Percentiles rank a stretch among this genome's conserved stretches.
These are phyloP conservation scores for Xiphorhynchus elegans DNA, from an alignment of 2,113 vertebrate genomes.

Conservation along the genomic window DNA sequence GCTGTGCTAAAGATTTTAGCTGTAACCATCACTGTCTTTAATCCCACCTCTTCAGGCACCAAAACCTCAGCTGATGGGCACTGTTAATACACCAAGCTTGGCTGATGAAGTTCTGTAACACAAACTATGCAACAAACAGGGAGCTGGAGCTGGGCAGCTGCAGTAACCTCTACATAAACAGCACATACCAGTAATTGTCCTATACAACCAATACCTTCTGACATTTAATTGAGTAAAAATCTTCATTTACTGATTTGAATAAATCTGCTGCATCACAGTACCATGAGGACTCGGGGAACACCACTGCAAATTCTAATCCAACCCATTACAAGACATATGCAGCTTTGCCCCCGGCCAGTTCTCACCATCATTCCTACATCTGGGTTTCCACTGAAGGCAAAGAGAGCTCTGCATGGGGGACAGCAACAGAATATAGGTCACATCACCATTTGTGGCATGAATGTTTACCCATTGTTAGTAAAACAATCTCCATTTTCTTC, in stretches of 20 bases:
- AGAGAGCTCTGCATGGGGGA: not conserved
- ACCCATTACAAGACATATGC: not conserved
- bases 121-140: fast-evolving
- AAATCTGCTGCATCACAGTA: not conserved
- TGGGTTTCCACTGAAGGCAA: not conserved
- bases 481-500: slow-evolving; percentile 35
- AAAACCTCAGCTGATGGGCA: not conserved
- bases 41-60: not conserved
- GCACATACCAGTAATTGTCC: not conserved
- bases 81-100: not conserved
- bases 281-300: not conserved
- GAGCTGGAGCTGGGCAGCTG: not conserved
- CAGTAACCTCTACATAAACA: not conserved
- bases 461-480: not conserved
- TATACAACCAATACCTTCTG: not conserved
- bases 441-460: not conserved
- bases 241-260: not conserved
- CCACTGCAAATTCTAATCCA: not conserved
- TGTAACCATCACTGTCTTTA: not conserved
- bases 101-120: not conserved
- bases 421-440: slow-evolving; percentile 11
- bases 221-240: not conserved
- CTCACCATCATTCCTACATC: not conserved
- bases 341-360: not conserved
- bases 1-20: not conserved